These are phyloP conservation scores for Mola mola DNA, from an alignment of 2,113 vertebrate genomes.

Conservation along the genomic window DNA sequence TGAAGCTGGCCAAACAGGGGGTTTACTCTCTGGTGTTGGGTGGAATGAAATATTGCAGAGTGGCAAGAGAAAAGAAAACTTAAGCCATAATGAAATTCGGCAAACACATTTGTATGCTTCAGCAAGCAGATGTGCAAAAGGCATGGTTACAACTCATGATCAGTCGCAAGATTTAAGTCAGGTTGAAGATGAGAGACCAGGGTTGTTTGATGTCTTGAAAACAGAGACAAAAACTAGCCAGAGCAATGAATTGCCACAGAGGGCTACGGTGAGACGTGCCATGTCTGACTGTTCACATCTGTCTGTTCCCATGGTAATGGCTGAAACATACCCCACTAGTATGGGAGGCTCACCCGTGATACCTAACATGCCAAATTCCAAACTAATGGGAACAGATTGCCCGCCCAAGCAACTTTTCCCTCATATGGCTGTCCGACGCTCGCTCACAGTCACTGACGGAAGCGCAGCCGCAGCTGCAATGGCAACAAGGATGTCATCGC, in stretches of 20 bases:
- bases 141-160: not conserved
- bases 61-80: slow-evolving; percentile 16
- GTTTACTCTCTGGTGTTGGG: not conserved
- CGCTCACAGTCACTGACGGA: slow-evolving; percentile 84
- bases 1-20: slow-evolving; percentile 15
- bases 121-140: not conserved
- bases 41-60: not conserved
- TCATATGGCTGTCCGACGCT: slow-evolving; percentile 81
- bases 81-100: slow-evolving; percentile 31
- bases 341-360: slow-evolving; percentile 68
- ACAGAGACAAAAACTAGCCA: slow-evolving; percentile 43
- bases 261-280: slow-evolving; percentile 83
- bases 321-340: slow-evolving; percentile 83
- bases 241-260: slow-evolving; percentile 66
- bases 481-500: slow-evolving; percentile 53
- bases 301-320: slow-evolving; percentile 84
- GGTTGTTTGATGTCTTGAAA: slow-evolving; percentile 4
- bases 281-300: slow-evolving; percentile 94
- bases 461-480: slow-evolving; percentile 50
- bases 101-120: not conserved
- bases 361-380: slow-evolving; percentile 31
- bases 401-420: slow-evolving; percentile 70
- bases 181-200: slow-evolving; percentile 41
- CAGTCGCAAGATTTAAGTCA: slow-evolving; percentile 14
- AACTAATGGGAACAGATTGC: slow-evolving; percentile 33